Evolutionary conservation across 2,888 invertebrate genomes (phyloP).

Genomic region (Epiperipatus broadwayi): DNA sequence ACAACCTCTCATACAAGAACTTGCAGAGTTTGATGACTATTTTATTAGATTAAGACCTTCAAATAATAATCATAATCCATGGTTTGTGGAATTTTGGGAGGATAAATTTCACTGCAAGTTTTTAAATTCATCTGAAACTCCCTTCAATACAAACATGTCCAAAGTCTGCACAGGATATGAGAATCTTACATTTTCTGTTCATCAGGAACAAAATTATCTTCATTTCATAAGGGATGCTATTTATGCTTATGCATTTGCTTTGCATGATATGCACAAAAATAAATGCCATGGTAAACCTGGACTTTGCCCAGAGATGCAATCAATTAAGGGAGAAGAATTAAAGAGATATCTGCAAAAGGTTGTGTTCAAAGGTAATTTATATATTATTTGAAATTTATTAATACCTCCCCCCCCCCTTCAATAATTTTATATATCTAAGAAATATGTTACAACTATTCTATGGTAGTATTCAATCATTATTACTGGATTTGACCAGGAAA

Average conservation of each 20-base stretch:
- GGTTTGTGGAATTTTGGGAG: slow-evolving; percentile 36
- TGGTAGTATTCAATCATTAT: too few relatives aligned
- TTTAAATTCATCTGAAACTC: slow-evolving; percentile 12
- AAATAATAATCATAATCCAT: slow-evolving; percentile 28
- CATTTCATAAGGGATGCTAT: slow-evolving; percentile 38
- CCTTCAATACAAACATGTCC: slow-evolving; percentile 16
- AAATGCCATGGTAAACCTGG: slow-evolving; percentile 28
- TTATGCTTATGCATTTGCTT: slow-evolving; percentile 35
- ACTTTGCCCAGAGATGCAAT: slow-evolving; percentile 29
- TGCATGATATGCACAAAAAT: slow-evolving; percentile 30
- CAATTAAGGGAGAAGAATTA: slow-evolving; percentile 29
- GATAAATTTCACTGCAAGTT: slow-evolving; percentile 28
- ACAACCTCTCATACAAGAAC: slow-evolving; percentile 31
- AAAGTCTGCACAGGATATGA: slow-evolving; percentile 1
- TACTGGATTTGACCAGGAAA: too few relatives aligned
- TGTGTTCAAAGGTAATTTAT: slow-evolving; percentile 31
- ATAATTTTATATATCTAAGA: too few relatives aligned
- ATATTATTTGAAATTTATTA: neutral
- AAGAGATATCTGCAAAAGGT: slow-evolving; percentile 32
- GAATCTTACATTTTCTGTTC: slow-evolving; percentile 20
- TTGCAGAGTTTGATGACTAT: slow-evolving; percentile 35
- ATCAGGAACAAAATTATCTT: slow-evolving; percentile 31
- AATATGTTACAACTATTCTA: too few relatives aligned
- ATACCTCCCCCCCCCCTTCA: too few relatives aligned
- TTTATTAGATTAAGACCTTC: slow-evolving; percentile 28